Percentiles rank a stretch among this genome's conserved stretches.
Evolutionary conservation across 2,888 invertebrate genomes (phyloP).

Genomic region (Ectobius pallidus): DNA sequence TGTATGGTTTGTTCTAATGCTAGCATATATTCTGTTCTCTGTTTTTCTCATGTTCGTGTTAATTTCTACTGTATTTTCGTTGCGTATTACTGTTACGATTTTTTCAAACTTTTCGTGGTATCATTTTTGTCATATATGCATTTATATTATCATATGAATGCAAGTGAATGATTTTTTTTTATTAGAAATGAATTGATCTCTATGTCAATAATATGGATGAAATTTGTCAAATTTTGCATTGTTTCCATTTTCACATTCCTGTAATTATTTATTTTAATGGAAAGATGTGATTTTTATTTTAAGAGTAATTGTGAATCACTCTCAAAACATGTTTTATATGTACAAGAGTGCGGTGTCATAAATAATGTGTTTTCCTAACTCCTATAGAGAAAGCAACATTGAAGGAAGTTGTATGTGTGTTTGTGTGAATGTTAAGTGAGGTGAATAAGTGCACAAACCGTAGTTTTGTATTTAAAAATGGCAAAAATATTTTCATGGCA

Average conservation of each 20-base stretch:
- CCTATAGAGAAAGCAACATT: conserved; percentile 33
- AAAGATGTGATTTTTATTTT: background rate
- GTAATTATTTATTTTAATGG: background rate
- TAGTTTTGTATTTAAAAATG: conserved; percentile 25
- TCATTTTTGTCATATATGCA: too few species aligned
- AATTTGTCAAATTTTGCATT: background rate
- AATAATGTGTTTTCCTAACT: conserved; percentile 11
- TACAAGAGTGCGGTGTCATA: conserved; percentile 7
- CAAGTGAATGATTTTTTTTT: too few species aligned
- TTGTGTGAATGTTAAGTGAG: background rate
- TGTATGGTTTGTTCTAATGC: too few species aligned
- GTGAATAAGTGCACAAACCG: conserved; percentile 20
- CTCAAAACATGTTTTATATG: conserved; percentile 11
- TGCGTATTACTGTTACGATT: too few species aligned
- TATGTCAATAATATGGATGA: too few species aligned
- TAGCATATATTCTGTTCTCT: too few species aligned
- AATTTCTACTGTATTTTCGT: too few species aligned
- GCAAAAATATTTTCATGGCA: conserved; percentile 34
- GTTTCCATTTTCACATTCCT: conserved; percentile 7
- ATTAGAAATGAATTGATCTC: too few species aligned
- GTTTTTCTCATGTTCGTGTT: too few species aligned
- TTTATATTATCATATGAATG: too few species aligned
- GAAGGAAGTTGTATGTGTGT: conserved; percentile 34
- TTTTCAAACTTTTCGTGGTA: too few species aligned
- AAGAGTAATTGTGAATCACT: conserved; percentile 17